A percentile compares a stretch with the other conserved stretches of the same genome.
Evolutionary conservation across 2,797 vertebrate genomes (phyloP).

Genomic region (Gouania willdenowi): DNA sequence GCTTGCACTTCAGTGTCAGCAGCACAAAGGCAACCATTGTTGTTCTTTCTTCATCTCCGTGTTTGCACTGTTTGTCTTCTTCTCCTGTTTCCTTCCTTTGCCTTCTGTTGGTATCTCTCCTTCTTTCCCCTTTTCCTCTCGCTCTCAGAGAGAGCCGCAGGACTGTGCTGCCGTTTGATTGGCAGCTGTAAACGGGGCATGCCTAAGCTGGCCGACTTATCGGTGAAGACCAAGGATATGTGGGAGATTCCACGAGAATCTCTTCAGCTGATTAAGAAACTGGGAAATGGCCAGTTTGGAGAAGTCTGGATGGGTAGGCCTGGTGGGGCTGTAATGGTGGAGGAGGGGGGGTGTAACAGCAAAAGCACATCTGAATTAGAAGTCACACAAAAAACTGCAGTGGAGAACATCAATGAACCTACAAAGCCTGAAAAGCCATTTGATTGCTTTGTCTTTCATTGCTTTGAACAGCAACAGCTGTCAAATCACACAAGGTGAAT

Average conservation of each 20-base stretch:
- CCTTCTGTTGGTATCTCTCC: slow-evolving; percentile 33
- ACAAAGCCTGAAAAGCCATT: slow-evolving; percentile 11
- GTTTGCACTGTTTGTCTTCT: slow-evolving; percentile 18
- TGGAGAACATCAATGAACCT: slow-evolving; percentile 4
- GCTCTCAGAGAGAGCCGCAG: slow-evolving; percentile 83
- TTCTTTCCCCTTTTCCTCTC: slow-evolving; percentile 42
- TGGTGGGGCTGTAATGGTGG: slow-evolving; percentile 20
- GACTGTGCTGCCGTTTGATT: slow-evolving; percentile 88
- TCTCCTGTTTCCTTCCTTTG: slow-evolving; percentile 4
- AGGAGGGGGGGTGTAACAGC: slow-evolving; percentile 21
- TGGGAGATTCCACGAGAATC: slow-evolving; percentile 93
- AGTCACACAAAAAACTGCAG: slow-evolving; percentile 25
- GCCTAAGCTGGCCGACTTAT: slow-evolving; percentile 88
- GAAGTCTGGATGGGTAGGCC: slow-evolving; percentile 95
- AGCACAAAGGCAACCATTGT: slow-evolving; percentile 30
- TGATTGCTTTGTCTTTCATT: slow-evolving; percentile 10
- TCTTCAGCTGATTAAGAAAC: slow-evolving; percentile 89
- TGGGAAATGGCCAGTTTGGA: slow-evolving; percentile 93
- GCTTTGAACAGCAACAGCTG: slow-evolving; percentile 2
- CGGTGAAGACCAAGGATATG: slow-evolving; percentile 93
- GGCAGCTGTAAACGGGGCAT: slow-evolving; percentile 88
- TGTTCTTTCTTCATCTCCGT: slow-evolving; percentile 35
- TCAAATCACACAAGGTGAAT: slow-evolving; percentile 6
- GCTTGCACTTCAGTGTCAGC: slow-evolving; percentile 5
- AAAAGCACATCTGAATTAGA: slow-evolving; percentile 29